Percentiles rank a stretch among this genome's conserved stretches.
phyloP scores from a whole-genome alignment of 2,888 invertebrate genomes.

The Zhuqinia jingwanae region DNA sequence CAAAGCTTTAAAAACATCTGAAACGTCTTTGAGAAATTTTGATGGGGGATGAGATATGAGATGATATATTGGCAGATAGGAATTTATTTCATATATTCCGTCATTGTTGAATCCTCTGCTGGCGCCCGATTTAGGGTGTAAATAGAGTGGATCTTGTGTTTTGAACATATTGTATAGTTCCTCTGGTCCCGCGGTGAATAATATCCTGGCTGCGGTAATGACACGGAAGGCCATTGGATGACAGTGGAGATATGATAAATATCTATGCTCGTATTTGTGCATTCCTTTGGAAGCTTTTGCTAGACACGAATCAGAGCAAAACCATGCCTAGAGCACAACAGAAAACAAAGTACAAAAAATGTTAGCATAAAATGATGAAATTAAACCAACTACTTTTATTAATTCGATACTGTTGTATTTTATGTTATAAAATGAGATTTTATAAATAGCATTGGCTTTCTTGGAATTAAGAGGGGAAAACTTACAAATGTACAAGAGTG shows the following conservation, averaged over 20 bases:
- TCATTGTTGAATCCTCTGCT: slow-evolving; percentile 49
- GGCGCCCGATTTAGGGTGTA: slow-evolving; percentile 15
- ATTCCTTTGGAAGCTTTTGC: slow-evolving; percentile 58
- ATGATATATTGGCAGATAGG: slow-evolving; percentile 71
- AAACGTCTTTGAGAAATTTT: slow-evolving; percentile 51
- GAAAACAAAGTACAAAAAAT: too few species aligned
- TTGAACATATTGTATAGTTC: slow-evolving; percentile 66
- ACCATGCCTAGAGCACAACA: slow-evolving; percentile 70
- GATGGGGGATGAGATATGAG: slow-evolving; percentile 64
- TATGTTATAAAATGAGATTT: neutral
- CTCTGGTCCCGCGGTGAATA: slow-evolving; percentile 73
- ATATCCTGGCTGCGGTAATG: slow-evolving; percentile 68
- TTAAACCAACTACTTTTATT: neutral
- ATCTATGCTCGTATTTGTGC: slow-evolving; percentile 74
- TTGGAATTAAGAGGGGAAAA: neutral
- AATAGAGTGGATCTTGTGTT: slow-evolving; percentile 51
- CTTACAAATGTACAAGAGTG: slow-evolving; percentile 76
- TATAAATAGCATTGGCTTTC: neutral
- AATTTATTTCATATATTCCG: slow-evolving; percentile 70
- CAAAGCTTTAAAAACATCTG: slow-evolving; percentile 72
- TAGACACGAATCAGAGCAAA: slow-evolving; percentile 75
- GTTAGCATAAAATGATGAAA: neutral
- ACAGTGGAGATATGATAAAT: slow-evolving; percentile 73
- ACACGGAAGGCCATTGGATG: slow-evolving; percentile 68
- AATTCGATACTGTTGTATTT: too few species aligned